Evolutionary conservation across 1,140 invertebrate species (phyloP).

Genomic region (Bursaphelenchus mucronatus): DNA sequence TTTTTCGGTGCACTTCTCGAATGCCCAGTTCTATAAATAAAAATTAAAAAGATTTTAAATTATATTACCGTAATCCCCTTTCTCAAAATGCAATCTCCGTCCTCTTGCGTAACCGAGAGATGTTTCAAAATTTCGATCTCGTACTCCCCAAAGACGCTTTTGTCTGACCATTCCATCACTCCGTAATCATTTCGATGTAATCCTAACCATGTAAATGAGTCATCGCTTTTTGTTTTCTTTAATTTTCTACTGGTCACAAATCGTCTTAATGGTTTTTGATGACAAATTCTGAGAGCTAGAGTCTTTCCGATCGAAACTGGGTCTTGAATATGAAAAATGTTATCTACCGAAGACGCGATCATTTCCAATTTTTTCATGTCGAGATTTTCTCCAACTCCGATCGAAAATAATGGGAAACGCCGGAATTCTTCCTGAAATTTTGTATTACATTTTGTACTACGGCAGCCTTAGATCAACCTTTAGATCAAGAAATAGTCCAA

Average conservation of each 20-base stretch:
- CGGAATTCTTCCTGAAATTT: background rate
- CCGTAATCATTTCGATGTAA: slow-evolving; percentile 4
- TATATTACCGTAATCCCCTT: background rate
- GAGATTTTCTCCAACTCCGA: background rate
- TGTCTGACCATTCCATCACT: slow-evolving; percentile 9
- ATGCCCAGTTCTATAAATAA: slow-evolving; percentile 5
- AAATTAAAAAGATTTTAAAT: background rate
- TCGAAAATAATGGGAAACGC: slow-evolving; percentile 3
- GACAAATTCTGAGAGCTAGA: background rate
- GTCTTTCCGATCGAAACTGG: background rate
- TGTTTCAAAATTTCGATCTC: background rate
- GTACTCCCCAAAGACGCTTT: background rate
- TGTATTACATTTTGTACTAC: background rate
- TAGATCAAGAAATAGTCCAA: background rate
- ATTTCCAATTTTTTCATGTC: background rate
- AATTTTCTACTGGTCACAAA: background rate
- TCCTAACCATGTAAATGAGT: slow-evolving; percentile 11
- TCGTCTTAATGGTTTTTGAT: background rate
- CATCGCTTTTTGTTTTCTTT: background rate
- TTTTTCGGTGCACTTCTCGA: background rate
- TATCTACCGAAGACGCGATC: background rate
- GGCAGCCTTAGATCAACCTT: background rate
- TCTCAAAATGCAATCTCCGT: slow-evolving; percentile 14
- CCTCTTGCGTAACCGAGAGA: slow-evolving; percentile 1
- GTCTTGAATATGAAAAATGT: background rate